Evolutionary conservation across 2,888 invertebrate species (phyloP).

Genomic region (Actias luna): DNA sequence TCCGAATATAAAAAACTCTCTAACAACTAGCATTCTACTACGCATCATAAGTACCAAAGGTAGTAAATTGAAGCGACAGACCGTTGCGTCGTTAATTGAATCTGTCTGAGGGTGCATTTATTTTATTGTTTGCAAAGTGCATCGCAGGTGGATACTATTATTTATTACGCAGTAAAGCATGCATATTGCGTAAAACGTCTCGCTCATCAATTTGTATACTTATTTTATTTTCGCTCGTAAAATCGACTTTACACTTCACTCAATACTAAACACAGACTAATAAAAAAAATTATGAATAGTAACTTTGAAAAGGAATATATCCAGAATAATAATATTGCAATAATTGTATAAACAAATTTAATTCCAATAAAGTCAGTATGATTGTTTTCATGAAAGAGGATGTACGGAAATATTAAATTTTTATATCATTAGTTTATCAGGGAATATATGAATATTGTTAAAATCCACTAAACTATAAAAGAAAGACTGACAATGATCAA

Average conservation of each 20-base stretch:
- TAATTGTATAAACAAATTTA: no score
- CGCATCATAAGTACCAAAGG: constrained; percentile 15
- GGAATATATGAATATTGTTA: no score
- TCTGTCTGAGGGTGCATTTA: constrained; percentile 29
- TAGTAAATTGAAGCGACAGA: constrained; percentile 28
- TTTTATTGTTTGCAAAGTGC: constrained; percentile 14
- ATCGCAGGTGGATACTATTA: constrained; percentile 21
- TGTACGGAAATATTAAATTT: no score
- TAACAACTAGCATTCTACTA: not conserved
- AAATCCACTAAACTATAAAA: no score
- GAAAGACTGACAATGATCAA: no score
- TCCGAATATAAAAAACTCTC: not conserved
- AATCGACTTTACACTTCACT: not conserved
- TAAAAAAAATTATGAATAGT: no score
- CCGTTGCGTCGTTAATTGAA: constrained; percentile 38
- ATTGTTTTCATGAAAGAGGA: not conserved
- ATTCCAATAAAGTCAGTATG: no score
- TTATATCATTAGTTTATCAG: no score
- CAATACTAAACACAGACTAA: not conserved
- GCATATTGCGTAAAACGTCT: not conserved
- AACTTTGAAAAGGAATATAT: no score
- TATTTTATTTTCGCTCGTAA: not conserved
- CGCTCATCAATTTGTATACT: not conserved
- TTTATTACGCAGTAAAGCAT: constrained; percentile 18
- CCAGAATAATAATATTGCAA: no score